A percentile compares a stretch with the other conserved stretches of the same genome.
Evolutionary conservation across 2,888 invertebrate species (phyloP).

Genomic region (Chironomus riparius): DNA sequence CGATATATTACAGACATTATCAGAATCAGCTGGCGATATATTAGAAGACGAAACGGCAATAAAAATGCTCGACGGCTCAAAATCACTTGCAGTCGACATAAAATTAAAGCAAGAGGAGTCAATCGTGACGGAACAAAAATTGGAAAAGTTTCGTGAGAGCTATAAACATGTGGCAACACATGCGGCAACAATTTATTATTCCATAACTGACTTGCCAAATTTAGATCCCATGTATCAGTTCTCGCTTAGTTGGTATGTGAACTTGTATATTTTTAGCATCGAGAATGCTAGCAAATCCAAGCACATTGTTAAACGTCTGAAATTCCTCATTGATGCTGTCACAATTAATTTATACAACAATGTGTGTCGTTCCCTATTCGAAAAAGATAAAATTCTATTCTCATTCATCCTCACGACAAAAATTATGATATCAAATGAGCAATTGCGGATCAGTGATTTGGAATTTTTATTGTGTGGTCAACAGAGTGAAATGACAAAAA

Average conservation of each 20-base stretch:
- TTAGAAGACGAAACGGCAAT: slow-evolving; percentile 87
- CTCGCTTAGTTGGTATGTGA: slow-evolving; percentile 85
- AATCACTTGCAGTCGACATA: slow-evolving; percentile 70
- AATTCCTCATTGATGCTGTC: slow-evolving; percentile 70
- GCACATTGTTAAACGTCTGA: slow-evolving; percentile 63
- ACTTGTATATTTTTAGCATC: slow-evolving; percentile 47
- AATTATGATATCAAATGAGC: slow-evolving; percentile 52
- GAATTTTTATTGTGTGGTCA: slow-evolving; percentile 51
- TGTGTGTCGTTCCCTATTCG: slow-evolving; percentile 83
- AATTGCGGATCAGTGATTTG: slow-evolving; percentile 50
- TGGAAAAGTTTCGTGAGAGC: slow-evolving; percentile 67
- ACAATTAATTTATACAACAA: slow-evolving; percentile 76
- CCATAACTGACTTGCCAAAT: slow-evolving; percentile 72
- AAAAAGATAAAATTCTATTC: slow-evolving; percentile 79
- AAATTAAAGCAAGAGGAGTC: slow-evolving; percentile 75
- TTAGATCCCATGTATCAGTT: slow-evolving; percentile 96
- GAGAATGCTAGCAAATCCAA: slow-evolving; percentile 47
- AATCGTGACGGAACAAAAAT: slow-evolving; percentile 71
- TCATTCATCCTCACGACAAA: slow-evolving; percentile 65
- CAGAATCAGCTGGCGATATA: slow-evolving; percentile 76
- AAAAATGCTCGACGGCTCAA: slow-evolving; percentile 77
- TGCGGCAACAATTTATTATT: slow-evolving; percentile 81
- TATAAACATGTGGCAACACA: slow-evolving; percentile 81
- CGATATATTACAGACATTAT: slow-evolving; percentile 74
- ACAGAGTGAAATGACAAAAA: slow-evolving; percentile 35